Percentiles rank a stretch among this genome's conserved stretches.
phyloP scores from a whole-genome alignment of 2,888 invertebrate genomes.

The Formica aserva region DNA sequence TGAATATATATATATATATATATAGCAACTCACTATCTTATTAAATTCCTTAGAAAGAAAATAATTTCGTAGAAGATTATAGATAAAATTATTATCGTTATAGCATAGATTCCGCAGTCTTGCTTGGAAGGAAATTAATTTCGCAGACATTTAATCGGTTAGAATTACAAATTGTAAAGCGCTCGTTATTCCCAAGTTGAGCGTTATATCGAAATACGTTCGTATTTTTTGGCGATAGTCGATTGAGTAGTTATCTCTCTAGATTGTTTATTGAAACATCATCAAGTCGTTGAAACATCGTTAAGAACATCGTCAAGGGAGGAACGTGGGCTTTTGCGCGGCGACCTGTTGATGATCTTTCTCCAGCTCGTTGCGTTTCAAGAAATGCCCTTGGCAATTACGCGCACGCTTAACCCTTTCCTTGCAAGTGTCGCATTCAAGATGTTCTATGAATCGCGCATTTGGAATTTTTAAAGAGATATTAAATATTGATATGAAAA shows the following conservation, averaged over 20 bases:
- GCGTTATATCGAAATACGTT: background rate
- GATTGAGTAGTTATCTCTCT: constrained; percentile 17
- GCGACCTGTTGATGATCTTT: constrained; percentile 72
- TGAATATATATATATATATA: background rate
- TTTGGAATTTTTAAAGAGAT: background rate
- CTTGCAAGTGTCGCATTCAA: background rate
- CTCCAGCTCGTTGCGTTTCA: constrained; percentile 41
- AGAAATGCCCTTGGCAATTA: constrained; percentile 34
- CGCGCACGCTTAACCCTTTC: constrained; percentile 20
- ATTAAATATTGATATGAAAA: background rate
- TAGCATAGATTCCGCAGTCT: constrained; percentile 18
- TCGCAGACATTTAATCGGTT: constrained; percentile 13
- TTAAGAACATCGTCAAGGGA: constrained; percentile 25
- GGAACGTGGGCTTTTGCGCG: constrained; percentile 22
- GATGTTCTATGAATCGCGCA: too few relatives aligned
- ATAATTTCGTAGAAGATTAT: constrained; percentile 28
- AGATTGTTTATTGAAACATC: constrained; percentile 27
- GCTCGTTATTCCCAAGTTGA: background rate
- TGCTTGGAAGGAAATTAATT: constrained; percentile 40
- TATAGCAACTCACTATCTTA: constrained; percentile 25
- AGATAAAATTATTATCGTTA: constrained; percentile 3
- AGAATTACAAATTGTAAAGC: constrained; percentile 1
- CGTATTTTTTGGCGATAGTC: background rate
- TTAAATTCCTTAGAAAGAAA: constrained; percentile 34
- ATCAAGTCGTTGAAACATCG: constrained; percentile 32